Conservation (phyloP, 2,888 invertebrate genomes). For the Atrina japonica region DNA sequence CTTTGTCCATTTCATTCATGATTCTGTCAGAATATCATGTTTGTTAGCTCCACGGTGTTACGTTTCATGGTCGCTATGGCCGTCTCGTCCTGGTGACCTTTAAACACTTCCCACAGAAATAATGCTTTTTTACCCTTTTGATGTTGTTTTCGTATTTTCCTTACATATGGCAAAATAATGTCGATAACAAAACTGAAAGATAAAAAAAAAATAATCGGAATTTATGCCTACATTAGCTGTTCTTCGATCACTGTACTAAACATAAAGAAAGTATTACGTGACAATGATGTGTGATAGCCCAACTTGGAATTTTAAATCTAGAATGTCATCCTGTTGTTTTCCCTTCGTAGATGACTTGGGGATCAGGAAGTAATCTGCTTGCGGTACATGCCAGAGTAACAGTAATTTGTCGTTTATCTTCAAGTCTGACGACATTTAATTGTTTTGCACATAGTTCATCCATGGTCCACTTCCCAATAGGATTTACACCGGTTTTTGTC, state of each 20-base stretch:
- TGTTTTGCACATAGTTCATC: constrained; percentile 20
- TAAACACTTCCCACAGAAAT: not conserved
- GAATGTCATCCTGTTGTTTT: constrained; percentile 16
- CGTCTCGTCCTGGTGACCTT: not conserved
- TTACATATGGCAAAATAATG: constrained; percentile 2
- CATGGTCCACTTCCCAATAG: no score
- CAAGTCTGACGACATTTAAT: constrained; percentile 27
- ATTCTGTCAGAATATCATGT: no score
- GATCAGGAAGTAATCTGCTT: constrained; percentile 4
- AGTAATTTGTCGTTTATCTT: constrained; percentile 46
- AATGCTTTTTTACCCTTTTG: not conserved
- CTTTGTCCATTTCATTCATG: no score
- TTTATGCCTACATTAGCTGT: no score
- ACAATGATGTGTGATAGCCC: no score
- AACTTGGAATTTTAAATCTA: constrained; percentile 17
- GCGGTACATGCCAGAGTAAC: no score
- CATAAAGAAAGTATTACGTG: not conserved
- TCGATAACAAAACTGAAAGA: not conserved
- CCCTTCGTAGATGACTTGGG: constrained; percentile 16
- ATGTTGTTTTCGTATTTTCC: not conserved
- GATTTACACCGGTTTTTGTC: constrained; percentile 44
- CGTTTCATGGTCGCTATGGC: not conserved
- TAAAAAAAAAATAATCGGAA: no score
- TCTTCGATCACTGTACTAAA: not conserved
- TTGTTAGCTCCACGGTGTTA: not conserved